Evolutionary conservation across 1,140 invertebrate genomes (phyloP).

Genomic region (Venustaconcha ellipsiformis): DNA sequence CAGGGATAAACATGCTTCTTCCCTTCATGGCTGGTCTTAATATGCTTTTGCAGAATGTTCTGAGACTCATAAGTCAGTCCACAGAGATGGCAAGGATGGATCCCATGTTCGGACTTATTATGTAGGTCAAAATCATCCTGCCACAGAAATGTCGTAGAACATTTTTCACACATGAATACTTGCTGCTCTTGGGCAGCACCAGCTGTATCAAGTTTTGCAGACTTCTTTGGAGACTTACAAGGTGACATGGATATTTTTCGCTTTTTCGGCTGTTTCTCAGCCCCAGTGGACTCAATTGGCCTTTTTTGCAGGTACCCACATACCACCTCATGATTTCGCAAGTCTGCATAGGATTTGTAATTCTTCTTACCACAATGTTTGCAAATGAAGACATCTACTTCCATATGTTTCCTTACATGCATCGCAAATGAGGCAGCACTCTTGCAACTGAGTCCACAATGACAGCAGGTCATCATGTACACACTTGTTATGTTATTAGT

Average conservation of each 20-base stretch:
- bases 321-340: slow-evolving; percentile 34
- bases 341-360: slow-evolving; percentile 28
- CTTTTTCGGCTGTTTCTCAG: slow-evolving; percentile 3
- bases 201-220: too few species aligned
- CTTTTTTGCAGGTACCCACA: slow-evolving; percentile 15
- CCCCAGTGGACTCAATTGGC: slow-evolving; percentile 27
- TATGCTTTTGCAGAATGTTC: slow-evolving; percentile 47
- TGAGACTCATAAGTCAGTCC: slow-evolving; percentile 53
- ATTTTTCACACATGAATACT: slow-evolving; percentile 33
- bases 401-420: slow-evolving; percentile 36
- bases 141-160: slow-evolving; percentile 33
- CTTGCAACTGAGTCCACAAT: background rate
- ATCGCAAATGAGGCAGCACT: slow-evolving; percentile 1
- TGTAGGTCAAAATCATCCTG: slow-evolving; percentile 37
- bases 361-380: slow-evolving; percentile 22
- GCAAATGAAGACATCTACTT: slow-evolving; percentile 29
- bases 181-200: too few species aligned
- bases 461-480: background rate
- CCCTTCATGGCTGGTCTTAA: slow-evolving; percentile 45
- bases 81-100: slow-evolving; percentile 60
- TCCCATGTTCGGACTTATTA: slow-evolving; percentile 36
- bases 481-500: background rate
- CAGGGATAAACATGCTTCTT: slow-evolving; percentile 44
- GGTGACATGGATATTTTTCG: too few species aligned
- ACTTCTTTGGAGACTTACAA: too few species aligned